Evolutionary conservation across 1,140 invertebrate species (phyloP).

Genomic region (Drosophila pachea): DNA sequence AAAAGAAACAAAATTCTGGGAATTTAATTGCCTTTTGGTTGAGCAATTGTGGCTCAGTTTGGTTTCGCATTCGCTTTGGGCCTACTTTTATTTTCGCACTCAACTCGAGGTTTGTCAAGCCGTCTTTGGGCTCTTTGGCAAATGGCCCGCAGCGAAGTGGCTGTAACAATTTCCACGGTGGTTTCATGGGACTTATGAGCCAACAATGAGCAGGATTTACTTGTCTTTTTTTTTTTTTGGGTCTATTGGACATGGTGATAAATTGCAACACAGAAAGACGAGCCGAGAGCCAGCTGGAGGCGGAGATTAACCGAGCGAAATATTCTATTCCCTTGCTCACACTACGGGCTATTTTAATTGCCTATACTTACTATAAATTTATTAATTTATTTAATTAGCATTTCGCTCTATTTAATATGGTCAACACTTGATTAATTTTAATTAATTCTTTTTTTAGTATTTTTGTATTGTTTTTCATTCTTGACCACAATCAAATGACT

Average conservation of each 20-base stretch:
- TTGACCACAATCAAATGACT: no score
- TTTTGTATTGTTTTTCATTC: no score
- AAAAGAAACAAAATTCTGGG: slow-evolving; percentile 48
- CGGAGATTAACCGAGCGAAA: no score
- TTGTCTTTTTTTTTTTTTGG: not conserved
- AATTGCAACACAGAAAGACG: no score
- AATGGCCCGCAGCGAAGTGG: slow-evolving; percentile 59
- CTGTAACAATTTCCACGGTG: slow-evolving; percentile 51
- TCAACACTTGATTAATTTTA: no score
- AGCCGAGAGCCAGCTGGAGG: no score
- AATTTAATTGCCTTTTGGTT: slow-evolving; percentile 72
- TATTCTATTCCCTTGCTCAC: not conserved
- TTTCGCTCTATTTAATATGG: no score
- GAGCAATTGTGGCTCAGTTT: slow-evolving; percentile 35
- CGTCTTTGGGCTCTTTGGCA: slow-evolving; percentile 42
- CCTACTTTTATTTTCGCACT: slow-evolving; percentile 19
- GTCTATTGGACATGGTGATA: no score
- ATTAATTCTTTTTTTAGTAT: no score
- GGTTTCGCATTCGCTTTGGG: slow-evolving; percentile 4
- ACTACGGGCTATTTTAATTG: no score
- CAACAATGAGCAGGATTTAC: slow-evolving; percentile 41
- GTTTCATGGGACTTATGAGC: slow-evolving; percentile 54
- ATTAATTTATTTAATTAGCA: no score
- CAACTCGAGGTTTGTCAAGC: slow-evolving; percentile 37
- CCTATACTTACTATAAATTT: no score